Evolutionary conservation across 2,797 vertebrate genomes (phyloP), one percentile per base, ranked within the genome.

Genomic region (Sylvilagus floridanus): DNA sequence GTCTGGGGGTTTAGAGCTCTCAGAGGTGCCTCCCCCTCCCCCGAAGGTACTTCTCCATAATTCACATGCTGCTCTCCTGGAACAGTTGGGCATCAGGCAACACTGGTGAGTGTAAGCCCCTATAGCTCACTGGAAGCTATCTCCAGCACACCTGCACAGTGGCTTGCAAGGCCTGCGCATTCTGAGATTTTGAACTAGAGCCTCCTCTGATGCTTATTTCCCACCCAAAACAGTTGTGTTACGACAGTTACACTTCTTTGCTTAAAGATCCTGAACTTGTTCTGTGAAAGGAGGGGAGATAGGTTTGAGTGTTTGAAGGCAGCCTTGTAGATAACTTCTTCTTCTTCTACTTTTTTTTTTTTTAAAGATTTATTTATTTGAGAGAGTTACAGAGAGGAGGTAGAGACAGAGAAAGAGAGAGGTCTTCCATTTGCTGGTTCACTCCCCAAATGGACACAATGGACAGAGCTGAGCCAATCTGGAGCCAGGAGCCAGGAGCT

Each of bases 1-100:
- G 37, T 37, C 37, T 24, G 10, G 72, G 77, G 75, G 37, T 93
- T 89, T 30, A 19, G 57, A 35, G 32, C 26, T 37, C 88, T 83
- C 60, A 42, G 94, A 47, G 28, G 11, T 32, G 52, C 22, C 30
- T 54, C 86, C 42, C 35, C n/a, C 26, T 32, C 21, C 88, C 50
- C 28, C 69, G 92, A 60, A 62, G 75, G 69, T 78, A 35, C 94
- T 84, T 93, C 95, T 95, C 79, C 84, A 35, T 93, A 91, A 86
- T 84, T 94, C 54, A 52, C 16, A 13, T 72, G 71, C 83, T 42
- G 75, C 76, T 77, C 47, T 84, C 82, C 90, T 14, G 42, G 72
- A 28, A 82, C 37, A n/a, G 71, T 42, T 87, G 78, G 50, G 62
- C 52, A 37, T 22, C 26, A 47, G 84, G 65, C 71, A 87, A 37